Evolutionary conservation across 1,140 invertebrate genomes (phyloP), one percentile per base, ranked within the genome.

Genomic region (Aethina tumida): DNA sequence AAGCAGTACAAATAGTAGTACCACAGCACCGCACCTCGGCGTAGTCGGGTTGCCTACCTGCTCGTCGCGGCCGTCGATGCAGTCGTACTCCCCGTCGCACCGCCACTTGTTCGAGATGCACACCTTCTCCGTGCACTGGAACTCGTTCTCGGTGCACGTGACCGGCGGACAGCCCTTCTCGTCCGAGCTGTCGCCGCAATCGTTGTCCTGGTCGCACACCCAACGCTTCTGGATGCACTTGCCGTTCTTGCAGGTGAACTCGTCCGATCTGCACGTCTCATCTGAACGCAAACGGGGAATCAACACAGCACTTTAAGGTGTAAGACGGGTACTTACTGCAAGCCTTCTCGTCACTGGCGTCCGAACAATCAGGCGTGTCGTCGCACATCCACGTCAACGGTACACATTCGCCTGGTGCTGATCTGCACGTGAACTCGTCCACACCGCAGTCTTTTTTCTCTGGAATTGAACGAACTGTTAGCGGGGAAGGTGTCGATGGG

Each of bases 311-410:
- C 9, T 7, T 9, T 25, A 6, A 39, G 22, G 9, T 15, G 6
- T 16, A 10, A 5, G 8, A 9, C 14, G 21, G n/a, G 38, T 50
- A 65, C 84, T 87, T 87, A 90, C 87, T 89, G 77, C 87, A 91
- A 50, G 77, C 60, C 31, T 69, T 58, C 62, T 91, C 86, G 66
- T 95, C 91, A 45, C 85, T 88, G 48, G 77, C 83, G 64, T 92
- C 87, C 35, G 75, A 74, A 69, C 91, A 94, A 69, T 94, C 90
- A 18, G 70, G 62, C 59, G 79, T 82, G 57, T 81, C 79, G 65
- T 94, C 89, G 62, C 91, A 95, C 71, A 90, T 85, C 88, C 88
- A 94, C 21, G 82, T 81, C 48, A 88, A 70, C 34, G 87, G 83
- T 40, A 94, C 82, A 62, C 89, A 94, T 65, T 89, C 82, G 28